These are phyloP conservation scores for Armadillidium nasatum DNA, from an alignment of 1,140 invertebrate genomes.

Conservation along the genomic window DNA sequence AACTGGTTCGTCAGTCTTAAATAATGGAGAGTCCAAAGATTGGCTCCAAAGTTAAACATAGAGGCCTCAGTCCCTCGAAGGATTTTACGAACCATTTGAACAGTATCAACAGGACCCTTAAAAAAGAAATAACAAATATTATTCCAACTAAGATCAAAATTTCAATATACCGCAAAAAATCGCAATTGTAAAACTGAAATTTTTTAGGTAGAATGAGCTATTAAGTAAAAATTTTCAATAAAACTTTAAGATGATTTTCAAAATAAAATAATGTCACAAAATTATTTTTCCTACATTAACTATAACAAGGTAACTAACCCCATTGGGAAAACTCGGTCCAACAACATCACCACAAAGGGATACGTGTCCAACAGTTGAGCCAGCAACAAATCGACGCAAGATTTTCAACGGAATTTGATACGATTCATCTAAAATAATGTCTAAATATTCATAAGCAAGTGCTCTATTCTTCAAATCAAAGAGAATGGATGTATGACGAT, in stretches of 20 bases:
- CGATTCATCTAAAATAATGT: conserved; percentile 58
- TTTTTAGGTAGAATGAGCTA: too few relatives aligned
- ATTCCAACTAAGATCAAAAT: too few relatives aligned
- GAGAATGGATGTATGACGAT: conserved; percentile 58
- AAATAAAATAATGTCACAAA: too few relatives aligned
- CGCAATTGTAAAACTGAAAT: too few relatives aligned
- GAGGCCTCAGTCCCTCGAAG: conserved; percentile 53
- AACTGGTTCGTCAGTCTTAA: conserved; percentile 59
- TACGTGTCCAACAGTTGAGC: conserved; percentile 78
- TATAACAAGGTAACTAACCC: conserved; percentile 10
- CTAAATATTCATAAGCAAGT: conserved; percentile 56
- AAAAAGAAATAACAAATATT: not conserved
- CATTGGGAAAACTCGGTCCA: conserved; percentile 62
- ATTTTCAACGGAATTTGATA: conserved; percentile 57
- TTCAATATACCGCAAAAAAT: too few relatives aligned
- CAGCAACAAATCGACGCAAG: conserved; percentile 58
- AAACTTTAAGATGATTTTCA: too few relatives aligned
- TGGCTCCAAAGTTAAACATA: conserved; percentile 60
- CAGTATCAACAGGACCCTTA: conserved; percentile 30
- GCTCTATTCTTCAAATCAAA: conserved; percentile 59
- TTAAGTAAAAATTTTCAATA: too few relatives aligned
- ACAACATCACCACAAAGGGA: conserved; percentile 64
- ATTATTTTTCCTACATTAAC: too few relatives aligned
- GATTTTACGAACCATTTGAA: conserved; percentile 41
- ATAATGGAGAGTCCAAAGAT: conserved; percentile 58